phyloP scores from a whole-genome alignment of 1,140 invertebrate species.

The Cyclina sinensis region DNA sequence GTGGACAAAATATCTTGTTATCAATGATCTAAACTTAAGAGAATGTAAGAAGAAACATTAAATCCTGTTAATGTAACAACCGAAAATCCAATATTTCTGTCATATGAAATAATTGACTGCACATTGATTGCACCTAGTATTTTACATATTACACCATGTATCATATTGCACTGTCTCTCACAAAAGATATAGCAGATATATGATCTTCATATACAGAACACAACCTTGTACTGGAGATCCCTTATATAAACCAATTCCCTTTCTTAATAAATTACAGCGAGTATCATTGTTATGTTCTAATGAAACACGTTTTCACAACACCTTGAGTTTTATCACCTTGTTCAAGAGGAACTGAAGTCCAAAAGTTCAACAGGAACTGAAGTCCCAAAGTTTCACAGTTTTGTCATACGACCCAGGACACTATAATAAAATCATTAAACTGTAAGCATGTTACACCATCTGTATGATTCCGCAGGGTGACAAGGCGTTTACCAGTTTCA shows the following conservation, averaged over 20 bases:
- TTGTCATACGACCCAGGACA: slow-evolving; percentile 88
- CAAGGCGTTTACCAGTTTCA: slow-evolving; percentile 87
- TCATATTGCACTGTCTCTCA: neutral
- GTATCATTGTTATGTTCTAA: too few relatives aligned
- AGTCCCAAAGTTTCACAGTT: slow-evolving; percentile 89
- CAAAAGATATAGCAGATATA: neutral
- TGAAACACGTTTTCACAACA: too few relatives aligned
- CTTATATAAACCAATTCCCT: neutral
- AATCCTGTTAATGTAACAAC: too few relatives aligned
- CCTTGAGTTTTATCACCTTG: neutral
- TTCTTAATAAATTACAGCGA: too few relatives aligned
- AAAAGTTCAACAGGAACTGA: slow-evolving; percentile 86
- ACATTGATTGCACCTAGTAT: neutral
- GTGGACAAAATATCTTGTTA: too few relatives aligned
- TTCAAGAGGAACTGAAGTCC: neutral
- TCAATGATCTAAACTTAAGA: too few relatives aligned
- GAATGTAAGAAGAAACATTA: too few relatives aligned
- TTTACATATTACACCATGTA: neutral
- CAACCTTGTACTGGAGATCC: neutral
- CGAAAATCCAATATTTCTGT: too few relatives aligned
- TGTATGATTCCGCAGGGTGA: slow-evolving; percentile 88
- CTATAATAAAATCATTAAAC: slow-evolving; percentile 88
- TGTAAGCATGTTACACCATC: slow-evolving; percentile 89
- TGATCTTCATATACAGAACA: neutral
- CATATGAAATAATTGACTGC: too few relatives aligned